These are phyloP conservation scores for Alces alces DNA, from an alignment of 2,113 vertebrate genomes.

Conservation along the genomic window DNA sequence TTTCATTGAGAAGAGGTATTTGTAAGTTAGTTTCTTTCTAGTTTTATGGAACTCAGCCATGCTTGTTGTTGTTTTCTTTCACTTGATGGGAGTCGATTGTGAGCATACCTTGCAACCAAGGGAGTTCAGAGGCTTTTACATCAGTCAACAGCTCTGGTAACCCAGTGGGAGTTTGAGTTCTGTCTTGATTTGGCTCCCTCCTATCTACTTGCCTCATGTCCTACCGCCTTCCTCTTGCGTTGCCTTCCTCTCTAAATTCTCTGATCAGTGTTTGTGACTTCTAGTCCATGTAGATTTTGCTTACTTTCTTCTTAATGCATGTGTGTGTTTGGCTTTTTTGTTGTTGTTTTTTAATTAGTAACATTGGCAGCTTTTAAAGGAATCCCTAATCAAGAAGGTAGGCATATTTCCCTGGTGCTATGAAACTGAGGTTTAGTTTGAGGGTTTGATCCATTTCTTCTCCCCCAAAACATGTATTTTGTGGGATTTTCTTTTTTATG, in stretches of 20 bases:
- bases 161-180: not conserved
- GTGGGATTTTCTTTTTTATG: not conserved
- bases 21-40: not conserved
- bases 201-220: not conserved
- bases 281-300: not conserved
- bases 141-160: not conserved
- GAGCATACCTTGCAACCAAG: not conserved
- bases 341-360: not conserved
- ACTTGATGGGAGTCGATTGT: not conserved
- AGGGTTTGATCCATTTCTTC: not conserved
- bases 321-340: not conserved
- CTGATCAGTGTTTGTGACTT: not conserved
- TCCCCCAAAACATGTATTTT: not conserved
- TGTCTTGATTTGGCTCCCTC: not conserved
- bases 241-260: not conserved
- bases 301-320: not conserved
- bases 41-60: not conserved
- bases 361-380: not conserved
- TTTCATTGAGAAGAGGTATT: constrained; percentile 32
- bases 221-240: not conserved
- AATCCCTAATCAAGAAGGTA: not conserved
- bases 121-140: not conserved
- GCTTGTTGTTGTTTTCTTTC: not conserved
- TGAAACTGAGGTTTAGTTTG: not conserved
- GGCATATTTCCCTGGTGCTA: not conserved